Evolutionary conservation across 2,113 vertebrate species (phyloP).

Genomic region (Scortum barcoo): DNA sequence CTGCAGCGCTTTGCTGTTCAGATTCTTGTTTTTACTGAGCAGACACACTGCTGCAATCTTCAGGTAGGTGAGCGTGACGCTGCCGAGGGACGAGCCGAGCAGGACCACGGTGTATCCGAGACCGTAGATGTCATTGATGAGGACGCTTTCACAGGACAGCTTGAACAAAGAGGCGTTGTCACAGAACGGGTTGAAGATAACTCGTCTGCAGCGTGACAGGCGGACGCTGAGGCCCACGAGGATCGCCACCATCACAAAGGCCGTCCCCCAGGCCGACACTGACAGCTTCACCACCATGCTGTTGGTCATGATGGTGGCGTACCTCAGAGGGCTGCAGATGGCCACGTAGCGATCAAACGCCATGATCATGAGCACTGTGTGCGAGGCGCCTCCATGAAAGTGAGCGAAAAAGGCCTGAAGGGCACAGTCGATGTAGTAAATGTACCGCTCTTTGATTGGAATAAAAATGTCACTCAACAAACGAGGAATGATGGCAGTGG

Average conservation of each 20-base stretch:
- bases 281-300: slow-evolving; percentile 67
- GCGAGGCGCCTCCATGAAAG: neutral
- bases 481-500: slow-evolving; percentile 58
- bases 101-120: slow-evolving; percentile 35
- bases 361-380: slow-evolving; percentile 78
- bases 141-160: slow-evolving; percentile 69
- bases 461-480: slow-evolving; percentile 63
- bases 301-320: slow-evolving; percentile 69
- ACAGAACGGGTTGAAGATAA: slow-evolving; percentile 69
- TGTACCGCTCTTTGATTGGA: slow-evolving; percentile 4
- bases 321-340: slow-evolving; percentile 72
- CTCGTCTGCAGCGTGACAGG: slow-evolving; percentile 66
- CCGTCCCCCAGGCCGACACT: slow-evolving; percentile 54
- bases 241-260: slow-evolving; percentile 6
- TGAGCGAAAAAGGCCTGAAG: slow-evolving; percentile 74
- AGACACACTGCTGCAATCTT: slow-evolving; percentile 57
- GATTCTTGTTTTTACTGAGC: slow-evolving; percentile 20
- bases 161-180: slow-evolving; percentile 77
- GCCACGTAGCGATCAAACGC: slow-evolving; percentile 80
- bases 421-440: slow-evolving; percentile 63
- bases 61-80: slow-evolving; percentile 70
- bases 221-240: slow-evolving; percentile 60
- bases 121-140: slow-evolving; percentile 73
- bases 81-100: slow-evolving; percentile 48
- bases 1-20: slow-evolving; percentile 68